Evolutionary conservation across 1,140 invertebrate species (phyloP).

Genomic region (Zaprionus camerounensis): DNA sequence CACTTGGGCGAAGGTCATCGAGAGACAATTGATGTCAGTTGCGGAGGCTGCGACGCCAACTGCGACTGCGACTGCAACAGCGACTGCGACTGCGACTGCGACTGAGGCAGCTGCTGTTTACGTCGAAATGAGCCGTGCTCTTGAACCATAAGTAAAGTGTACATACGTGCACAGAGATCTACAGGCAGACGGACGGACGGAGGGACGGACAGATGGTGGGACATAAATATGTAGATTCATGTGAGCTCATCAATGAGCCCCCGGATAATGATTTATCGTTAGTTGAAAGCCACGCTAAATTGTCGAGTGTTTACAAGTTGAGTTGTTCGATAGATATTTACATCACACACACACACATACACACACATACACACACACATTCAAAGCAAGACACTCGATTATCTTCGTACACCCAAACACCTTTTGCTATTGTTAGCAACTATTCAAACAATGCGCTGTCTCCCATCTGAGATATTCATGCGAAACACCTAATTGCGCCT

Average conservation of each 20-base stretch:
- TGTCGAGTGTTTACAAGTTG: conserved; percentile 27
- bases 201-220: background rate
- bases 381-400: background rate
- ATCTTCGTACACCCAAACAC: conserved; percentile 9
- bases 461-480: conserved; percentile 17
- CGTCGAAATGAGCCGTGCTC: conserved; percentile 54
- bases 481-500: conserved; percentile 17
- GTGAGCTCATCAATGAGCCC: conserved; percentile 26
- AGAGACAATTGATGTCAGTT: conserved; percentile 60
- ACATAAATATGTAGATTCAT: conserved; percentile 39
- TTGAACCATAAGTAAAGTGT: conserved; percentile 48
- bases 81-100: conserved; percentile 1
- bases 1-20: conserved; percentile 54
- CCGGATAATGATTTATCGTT: conserved; percentile 39
- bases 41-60: conserved; percentile 32
- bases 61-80: background rate
- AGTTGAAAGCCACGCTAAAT: conserved; percentile 18
- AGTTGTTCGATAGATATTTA: conserved; percentile 36
- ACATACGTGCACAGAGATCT: conserved; percentile 3
- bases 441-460: conserved; percentile 27
- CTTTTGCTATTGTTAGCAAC: conserved; percentile 18
- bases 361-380: background rate
- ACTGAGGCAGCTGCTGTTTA: conserved; percentile 48
- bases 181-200: background rate
- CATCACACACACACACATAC: conserved; percentile 9